These are phyloP conservation scores for Coelogynopora nodosa DNA, from an alignment of 2,888 invertebrate genomes.

Conservation along the genomic window DNA sequence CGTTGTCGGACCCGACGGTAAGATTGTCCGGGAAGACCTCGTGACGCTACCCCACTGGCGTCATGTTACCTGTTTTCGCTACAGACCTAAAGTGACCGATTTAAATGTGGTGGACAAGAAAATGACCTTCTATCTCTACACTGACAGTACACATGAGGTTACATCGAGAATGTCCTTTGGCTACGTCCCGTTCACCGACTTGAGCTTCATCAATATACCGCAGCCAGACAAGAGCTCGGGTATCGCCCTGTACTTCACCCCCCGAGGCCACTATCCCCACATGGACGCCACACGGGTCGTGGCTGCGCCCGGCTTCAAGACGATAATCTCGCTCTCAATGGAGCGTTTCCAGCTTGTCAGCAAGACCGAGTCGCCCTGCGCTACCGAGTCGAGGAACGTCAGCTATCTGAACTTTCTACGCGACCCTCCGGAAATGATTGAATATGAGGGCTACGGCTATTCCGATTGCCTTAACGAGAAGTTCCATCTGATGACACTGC, in stretches of 20 bases:
- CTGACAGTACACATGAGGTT: not conserved
- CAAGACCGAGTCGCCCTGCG: not conserved
- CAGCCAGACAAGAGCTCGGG: slow-evolving; percentile 1
- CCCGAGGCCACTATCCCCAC: not conserved
- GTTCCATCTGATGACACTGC: not conserved
- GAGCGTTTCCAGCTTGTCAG: not conserved
- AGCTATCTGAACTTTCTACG: not conserved
- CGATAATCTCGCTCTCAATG: not conserved
- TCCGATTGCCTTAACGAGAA: slow-evolving; percentile 4
- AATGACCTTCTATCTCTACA: not conserved
- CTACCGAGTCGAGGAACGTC: not conserved
- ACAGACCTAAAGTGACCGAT: not conserved
- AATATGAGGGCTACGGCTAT: not conserved
- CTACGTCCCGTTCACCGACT: not conserved
- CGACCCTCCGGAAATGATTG: not conserved
- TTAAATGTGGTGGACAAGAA: slow-evolving; percentile 12
- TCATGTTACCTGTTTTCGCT: not conserved
- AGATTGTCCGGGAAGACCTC: not conserved
- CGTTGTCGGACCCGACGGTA: not conserved
- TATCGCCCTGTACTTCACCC: not conserved
- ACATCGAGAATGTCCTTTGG: not conserved
- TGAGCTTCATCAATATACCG: not conserved
- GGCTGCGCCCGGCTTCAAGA: not conserved
- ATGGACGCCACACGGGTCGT: slow-evolving; percentile 1
- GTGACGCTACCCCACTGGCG: not conserved